These are phyloP conservation scores for Synergus japonicus DNA, from an alignment of 2,888 invertebrate genomes.

Conservation along the genomic window DNA sequence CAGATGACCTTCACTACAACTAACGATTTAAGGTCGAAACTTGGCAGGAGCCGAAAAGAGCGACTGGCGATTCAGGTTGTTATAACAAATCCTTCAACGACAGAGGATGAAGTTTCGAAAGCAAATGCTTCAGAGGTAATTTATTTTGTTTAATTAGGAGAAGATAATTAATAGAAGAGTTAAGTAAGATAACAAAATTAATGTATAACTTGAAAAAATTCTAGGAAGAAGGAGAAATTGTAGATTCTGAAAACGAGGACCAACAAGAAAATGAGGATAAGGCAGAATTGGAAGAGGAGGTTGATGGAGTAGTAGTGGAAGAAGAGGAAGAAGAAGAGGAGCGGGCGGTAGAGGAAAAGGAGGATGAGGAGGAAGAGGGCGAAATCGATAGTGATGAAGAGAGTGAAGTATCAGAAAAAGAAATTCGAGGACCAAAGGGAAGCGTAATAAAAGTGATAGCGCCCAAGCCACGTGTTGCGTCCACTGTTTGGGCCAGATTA, in stretches of 20 bases:
- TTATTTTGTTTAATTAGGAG: neutral
- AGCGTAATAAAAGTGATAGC: conserved; percentile 80
- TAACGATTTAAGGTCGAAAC: conserved; percentile 69
- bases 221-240: conserved; percentile 58
- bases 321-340: conserved; percentile 62
- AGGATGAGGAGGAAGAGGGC: conserved; percentile 54
- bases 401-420: conserved; percentile 79
- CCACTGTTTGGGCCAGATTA: conserved; percentile 81
- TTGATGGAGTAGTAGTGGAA: conserved; percentile 56
- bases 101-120: conserved; percentile 56
- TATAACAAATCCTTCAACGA: conserved; percentile 65
- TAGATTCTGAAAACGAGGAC: conserved; percentile 54
- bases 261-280: conserved; percentile 58
- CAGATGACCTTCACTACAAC: conserved; percentile 44
- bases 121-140: conserved; percentile 62
- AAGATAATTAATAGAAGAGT: neutral
- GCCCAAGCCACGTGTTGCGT: conserved; percentile 75
- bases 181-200: neutral
- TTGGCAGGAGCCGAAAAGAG: conserved; percentile 58
- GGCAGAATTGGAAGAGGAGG: conserved; percentile 58
- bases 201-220: conserved; percentile 17
- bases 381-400: conserved; percentile 64
- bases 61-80: conserved; percentile 72
- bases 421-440: conserved; percentile 77
- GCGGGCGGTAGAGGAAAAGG: conserved; percentile 51